These are phyloP conservation scores for Chalcosyrphus nemorum DNA, from an alignment of 2,888 invertebrate genomes.

Conservation along the genomic window DNA sequence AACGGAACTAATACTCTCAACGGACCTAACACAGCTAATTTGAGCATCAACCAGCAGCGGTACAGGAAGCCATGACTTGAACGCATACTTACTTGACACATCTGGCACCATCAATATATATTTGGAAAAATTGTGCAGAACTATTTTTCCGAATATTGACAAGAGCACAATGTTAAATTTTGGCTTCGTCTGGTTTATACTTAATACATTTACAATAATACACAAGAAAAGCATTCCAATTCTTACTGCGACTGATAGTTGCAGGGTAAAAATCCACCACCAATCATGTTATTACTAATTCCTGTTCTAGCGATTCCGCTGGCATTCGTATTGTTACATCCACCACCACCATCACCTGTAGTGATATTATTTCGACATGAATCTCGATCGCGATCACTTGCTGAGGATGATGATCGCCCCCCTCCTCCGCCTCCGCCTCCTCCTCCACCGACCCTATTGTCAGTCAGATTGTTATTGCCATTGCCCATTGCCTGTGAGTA, in stretches of 20 bases:
- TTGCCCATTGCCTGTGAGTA: constrained; percentile 57
- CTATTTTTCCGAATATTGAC: no score
- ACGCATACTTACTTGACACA: no score
- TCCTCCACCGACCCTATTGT: constrained; percentile 25
- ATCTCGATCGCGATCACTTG: constrained; percentile 48
- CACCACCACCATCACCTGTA: constrained; percentile 30
- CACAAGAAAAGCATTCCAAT: constrained; percentile 39
- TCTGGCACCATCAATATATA: no score
- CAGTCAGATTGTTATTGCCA: constrained; percentile 49
- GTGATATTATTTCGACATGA: constrained; percentile 43
- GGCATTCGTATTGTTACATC: constrained; percentile 41
- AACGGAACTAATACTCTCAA: no score
- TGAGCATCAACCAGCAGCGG: no score
- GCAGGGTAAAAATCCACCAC: constrained; percentile 75
- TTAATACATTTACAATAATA: not conserved
- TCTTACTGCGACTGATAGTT: constrained; percentile 76
- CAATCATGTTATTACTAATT: constrained; percentile 63
- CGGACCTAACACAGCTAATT: no score
- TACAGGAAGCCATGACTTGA: no score
- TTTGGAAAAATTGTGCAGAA: no score
- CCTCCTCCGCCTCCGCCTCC: constrained; percentile 8
- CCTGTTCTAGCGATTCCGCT: constrained; percentile 56
- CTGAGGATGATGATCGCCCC: constrained; percentile 45
- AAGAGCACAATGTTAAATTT: no score
- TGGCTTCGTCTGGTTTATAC: not conserved